Base-by-base conservation (phyloP, 2,888 invertebrate species). In the Cylindroiulus punctatus region DNA sequence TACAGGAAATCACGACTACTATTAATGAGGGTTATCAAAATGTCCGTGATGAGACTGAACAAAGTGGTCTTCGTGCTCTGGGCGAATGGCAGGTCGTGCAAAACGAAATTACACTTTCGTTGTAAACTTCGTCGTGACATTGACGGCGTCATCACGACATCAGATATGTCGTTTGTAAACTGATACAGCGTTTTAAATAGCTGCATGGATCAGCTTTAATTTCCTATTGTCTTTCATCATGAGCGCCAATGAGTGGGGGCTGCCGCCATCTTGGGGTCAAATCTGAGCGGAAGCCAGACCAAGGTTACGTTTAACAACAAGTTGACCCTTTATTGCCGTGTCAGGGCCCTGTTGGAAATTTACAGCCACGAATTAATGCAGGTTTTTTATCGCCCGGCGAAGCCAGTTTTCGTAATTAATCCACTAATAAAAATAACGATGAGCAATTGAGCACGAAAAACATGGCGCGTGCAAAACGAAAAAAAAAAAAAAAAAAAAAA, bases 241-340 rank as follows among this genome's bases (percentile, higher is more conserved):
- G 26, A 30, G 76, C 26, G 17, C 76, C 76, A 30, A 76, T 26
- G 30, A 76, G 26, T 76, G 76, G 10, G 26, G 22, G 2, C 26
- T n/a, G 65, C 19, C 26, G n/a, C 76, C 30, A 76, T 17, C 76
- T 76, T 76, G 76, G 76, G 76, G 76, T 76, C 76, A 76, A 76
- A 76, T 76, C 76, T 76, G 30, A 76, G 30, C 76, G 76, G 76
- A 76, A 76, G 76, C 30, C 30, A 26, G 76, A 76, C 76, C 76
- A 76, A 76, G 76, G 76, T 76, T 76, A 14, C 76, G 76, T 17
- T 76, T 76, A 76, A 30, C 26, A 76, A 76, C 76, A 76, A 76
- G 76, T 76, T 76, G 76, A 76, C 76, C 76, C 76, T 76, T 76
- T 76, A 30, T 76, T 76, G 76, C 30, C n/a, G 76, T 76, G 76